Evolutionary conservation across 1,140 invertebrate species (phyloP), one percentile per base, ranked within the genome.

Genomic region (Brachionus calyciflorus): DNA sequence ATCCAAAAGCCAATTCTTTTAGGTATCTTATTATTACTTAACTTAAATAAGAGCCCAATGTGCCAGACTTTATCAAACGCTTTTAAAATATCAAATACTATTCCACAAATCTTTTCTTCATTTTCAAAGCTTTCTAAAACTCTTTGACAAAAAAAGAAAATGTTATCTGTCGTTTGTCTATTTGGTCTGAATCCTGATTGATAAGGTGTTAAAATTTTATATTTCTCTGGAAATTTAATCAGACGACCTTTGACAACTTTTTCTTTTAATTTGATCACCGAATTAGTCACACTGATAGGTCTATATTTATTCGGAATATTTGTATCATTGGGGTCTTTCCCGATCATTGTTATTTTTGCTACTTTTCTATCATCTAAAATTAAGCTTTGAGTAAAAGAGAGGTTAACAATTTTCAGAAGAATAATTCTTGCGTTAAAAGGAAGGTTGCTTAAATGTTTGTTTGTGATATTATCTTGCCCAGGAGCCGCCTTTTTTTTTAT

Each of bases 261-360:
- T 37, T 37, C 33, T 3, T 5, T 3, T 37, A 37, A 9, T 37
- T 37, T 37, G 3, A 37, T 9, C 4, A 37, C 9, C 9, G 33
- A 5, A 9, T 37, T 37, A 5, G 33, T 37, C 21, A 55, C 51
- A 55, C 51, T 55, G 12, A 55, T 55, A 24, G 51, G 51, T 26
- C 51, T 55, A 28, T 55, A 55, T 55, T 55, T 55, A 55, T 24
- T 55, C 17, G 51, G 51, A 24, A 24, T 55, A 24, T 55, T 21
- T 12, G 4, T 19, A 55, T 55, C 51, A 55, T 55, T 55, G 21
- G 21, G 21, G 26, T 55, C 9, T 55, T 55, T 55, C 12, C 26
- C 24, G 26, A 55, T 55, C 51, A 55, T 55, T 55, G 51, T 55
- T 24, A 55, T 55, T 55, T 55, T 55, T 55, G 51, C 51, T 19